Base-by-base conservation (phyloP, 35 echinoderm and acorn worm species). In the Chiridota heheva region DNA sequence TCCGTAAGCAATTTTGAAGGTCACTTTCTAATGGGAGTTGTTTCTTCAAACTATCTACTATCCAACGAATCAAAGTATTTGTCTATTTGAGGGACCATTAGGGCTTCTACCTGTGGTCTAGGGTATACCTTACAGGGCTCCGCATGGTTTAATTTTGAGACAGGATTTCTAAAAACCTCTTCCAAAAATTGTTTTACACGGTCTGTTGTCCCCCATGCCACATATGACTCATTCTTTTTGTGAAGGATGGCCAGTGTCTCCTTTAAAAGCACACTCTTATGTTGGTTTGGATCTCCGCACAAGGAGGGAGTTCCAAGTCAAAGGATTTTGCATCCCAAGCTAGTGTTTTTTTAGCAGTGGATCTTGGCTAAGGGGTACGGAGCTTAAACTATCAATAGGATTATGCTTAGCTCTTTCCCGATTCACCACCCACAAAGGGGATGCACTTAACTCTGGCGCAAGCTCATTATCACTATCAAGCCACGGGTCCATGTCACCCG, bases 91-190 rank as follows among this genome's bases (percentile, higher is more conserved):
- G 66, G 66, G 13, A 69, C 36, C 66, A 69, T 69, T n/a, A 69
- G 66, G 66, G 66, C 44, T 40, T 69, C 66, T 16, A 69, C 66
- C 44, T 69, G 66, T 36, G 33, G 66, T 40, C 66, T 69, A 16
- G 66, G 66, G 36, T 69, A 69, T 41, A 69, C 36, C n/a, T 36
- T 69, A 25, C 66, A 69, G 13, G 44, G 44, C 5, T 66, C 62
- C 17, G 62, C 37, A 2, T 66, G 62, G 30, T 26, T 29, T 5
- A 35, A 66, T 3, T 3, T 28, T 66, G 32, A 2, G 44, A 37
- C 10, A 8, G 64, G 36, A 17, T 70, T 36, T 20, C 32, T 42
- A 24, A 0, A 40, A 40, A 70, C 67, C 36, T 70, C 36, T 70
- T 39, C 36, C 27, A 70, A 0, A 41, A 70, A 70, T 70, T 70